phyloP scores from a whole-genome alignment of 1,140 invertebrate genomes.

The Fopius arisanus region DNA sequence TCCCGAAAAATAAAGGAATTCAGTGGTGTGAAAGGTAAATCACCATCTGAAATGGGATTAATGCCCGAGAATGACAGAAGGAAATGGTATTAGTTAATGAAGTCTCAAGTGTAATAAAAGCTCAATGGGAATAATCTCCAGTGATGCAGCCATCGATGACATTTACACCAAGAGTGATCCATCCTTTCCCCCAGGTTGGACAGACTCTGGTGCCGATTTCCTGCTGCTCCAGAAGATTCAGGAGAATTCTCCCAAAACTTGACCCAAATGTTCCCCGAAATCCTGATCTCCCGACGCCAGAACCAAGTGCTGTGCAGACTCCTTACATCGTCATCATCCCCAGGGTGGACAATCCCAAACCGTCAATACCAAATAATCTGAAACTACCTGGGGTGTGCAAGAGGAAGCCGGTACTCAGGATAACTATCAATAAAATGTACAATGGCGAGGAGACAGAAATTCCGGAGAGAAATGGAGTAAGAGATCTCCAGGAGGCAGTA shows the following conservation, averaged over 20 bases:
- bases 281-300: neutral
- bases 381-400: neutral
- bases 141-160: neutral
- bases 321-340: neutral
- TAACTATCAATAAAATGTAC: neutral
- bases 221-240: neutral
- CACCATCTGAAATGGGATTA: too few relatives aligned
- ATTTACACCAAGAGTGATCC: neutral
- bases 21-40: too few relatives aligned
- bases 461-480: neutral
- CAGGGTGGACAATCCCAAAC: neutral
- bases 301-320: neutral
- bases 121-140: too few relatives aligned
- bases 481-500: neutral
- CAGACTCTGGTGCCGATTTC: neutral
- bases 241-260: neutral
- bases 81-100: too few relatives aligned
- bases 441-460: neutral
- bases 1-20: too few relatives aligned
- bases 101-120: too few relatives aligned
- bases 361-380: neutral
- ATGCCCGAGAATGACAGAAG: too few relatives aligned
- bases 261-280: neutral
- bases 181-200: neutral
- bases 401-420: neutral